Conservation (phyloP, 2,888 invertebrate genomes). For the Tinea semifulvella region DNA sequence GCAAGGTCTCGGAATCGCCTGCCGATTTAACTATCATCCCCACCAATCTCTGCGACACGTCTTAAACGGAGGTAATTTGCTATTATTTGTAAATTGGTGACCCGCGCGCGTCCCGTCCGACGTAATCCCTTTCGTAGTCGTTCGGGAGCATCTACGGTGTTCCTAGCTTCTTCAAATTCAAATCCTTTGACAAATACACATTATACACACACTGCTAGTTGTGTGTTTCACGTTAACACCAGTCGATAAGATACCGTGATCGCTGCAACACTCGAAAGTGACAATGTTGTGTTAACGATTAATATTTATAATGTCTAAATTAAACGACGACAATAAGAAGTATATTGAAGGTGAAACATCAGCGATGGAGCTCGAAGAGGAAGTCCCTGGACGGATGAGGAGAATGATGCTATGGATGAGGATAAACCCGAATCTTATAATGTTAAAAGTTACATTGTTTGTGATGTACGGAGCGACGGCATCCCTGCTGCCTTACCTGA, state of each 20-base stretch:
- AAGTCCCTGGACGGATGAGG: slow-evolving; percentile 44
- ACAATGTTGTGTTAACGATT: background rate
- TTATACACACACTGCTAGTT: slow-evolving; percentile 36
- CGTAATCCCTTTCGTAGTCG: slow-evolving; percentile 43
- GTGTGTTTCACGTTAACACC: slow-evolving; percentile 33
- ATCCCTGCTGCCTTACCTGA: slow-evolving; percentile 84
- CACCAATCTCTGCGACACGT: slow-evolving; percentile 62
- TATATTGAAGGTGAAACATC: slow-evolving; percentile 51
- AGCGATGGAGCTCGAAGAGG: slow-evolving; percentile 53
- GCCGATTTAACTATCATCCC: slow-evolving; percentile 61
- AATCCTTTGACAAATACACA: slow-evolving; percentile 45
- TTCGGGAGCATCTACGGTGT: slow-evolving; percentile 42
- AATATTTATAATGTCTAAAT: background rate
- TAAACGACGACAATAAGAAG: slow-evolving; percentile 36
- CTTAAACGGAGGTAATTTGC: slow-evolving; percentile 67
- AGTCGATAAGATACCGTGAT: slow-evolving; percentile 57
- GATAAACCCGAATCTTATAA: slow-evolving; percentile 80
- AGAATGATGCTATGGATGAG: slow-evolving; percentile 57
- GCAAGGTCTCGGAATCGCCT: slow-evolving; percentile 61
- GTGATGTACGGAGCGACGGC: slow-evolving; percentile 88
- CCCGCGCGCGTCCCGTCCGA: slow-evolving; percentile 56
- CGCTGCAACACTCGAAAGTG: slow-evolving; percentile 32
- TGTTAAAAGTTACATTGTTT: slow-evolving; percentile 83
- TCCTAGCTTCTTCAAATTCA: slow-evolving; percentile 21
- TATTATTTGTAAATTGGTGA: slow-evolving; percentile 65